phyloP scores from a whole-genome alignment of 2,797 vertebrate genomes.

The Hirundo rustica region DNA sequence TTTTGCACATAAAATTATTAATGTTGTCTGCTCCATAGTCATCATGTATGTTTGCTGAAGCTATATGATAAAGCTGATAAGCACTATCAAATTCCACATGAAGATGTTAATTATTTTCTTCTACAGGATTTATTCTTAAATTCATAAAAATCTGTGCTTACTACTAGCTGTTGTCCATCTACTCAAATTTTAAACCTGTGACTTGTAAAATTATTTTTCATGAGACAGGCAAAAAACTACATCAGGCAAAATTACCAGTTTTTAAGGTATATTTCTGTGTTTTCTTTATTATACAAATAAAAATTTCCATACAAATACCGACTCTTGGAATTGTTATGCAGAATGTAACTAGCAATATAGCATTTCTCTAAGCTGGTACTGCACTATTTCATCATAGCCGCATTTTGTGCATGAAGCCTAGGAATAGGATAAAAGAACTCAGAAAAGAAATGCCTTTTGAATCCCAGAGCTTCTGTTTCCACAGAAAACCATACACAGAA shows the following conservation, averaged over 20 bases:
- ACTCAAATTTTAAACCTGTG: background rate
- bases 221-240: background rate
- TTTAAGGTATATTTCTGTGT: background rate
- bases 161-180: background rate
- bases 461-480: background rate
- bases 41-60: background rate
- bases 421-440: background rate
- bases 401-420: background rate
- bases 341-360: background rate
- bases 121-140: background rate
- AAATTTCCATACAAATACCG: background rate
- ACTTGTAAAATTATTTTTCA: background rate
- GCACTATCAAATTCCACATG: background rate
- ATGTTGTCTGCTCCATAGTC: background rate
- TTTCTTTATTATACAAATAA: background rate
- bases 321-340: background rate
- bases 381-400: background rate
- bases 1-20: background rate
- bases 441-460: background rate
- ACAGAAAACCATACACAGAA: background rate
- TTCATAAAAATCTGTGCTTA: background rate
- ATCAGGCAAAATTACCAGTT: background rate
- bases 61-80: background rate
- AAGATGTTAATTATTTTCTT: background rate
- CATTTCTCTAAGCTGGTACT: background rate